phyloP scores from a whole-genome alignment of 2,797 vertebrate species.

The Sebastiscus tertius region DNA sequence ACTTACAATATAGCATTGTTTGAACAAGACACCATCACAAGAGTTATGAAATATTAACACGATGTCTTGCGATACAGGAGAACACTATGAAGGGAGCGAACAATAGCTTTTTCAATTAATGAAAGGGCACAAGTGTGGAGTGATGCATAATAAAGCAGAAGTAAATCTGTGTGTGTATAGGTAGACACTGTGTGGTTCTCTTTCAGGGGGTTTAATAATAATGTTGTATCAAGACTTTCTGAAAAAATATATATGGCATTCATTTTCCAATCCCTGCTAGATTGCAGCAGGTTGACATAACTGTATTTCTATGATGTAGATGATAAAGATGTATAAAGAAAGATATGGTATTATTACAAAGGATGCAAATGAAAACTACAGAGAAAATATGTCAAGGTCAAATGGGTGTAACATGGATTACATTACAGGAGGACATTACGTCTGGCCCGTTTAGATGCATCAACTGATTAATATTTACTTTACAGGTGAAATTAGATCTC shows the following conservation, averaged over 20 bases:
- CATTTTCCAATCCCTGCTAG: neutral
- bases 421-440: neutral
- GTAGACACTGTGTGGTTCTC: neutral
- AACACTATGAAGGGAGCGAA: slow-evolving; percentile 27
- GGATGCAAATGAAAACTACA: neutral
- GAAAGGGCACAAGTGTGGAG: slow-evolving; percentile 20
- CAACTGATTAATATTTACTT: neutral
- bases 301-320: neutral
- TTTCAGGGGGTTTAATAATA: neutral
- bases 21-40: slow-evolving; percentile 13
- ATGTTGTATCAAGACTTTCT: neutral
- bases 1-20: slow-evolving; percentile 6
- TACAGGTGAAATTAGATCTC: neutral
- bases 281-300: neutral
- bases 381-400: slow-evolving; percentile 8
- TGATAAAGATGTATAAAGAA: neutral
- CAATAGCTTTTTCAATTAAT: slow-evolving; percentile 42
- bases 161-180: neutral
- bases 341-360: neutral
- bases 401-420: neutral
- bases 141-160: slow-evolving; percentile 23
- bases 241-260: neutral
- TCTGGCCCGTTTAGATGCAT: neutral
- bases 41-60: slow-evolving; percentile 38
- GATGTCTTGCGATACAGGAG: neutral